Evolutionary conservation across 2,888 invertebrate species (phyloP).

Genomic region (Serrognathus titanus): DNA sequence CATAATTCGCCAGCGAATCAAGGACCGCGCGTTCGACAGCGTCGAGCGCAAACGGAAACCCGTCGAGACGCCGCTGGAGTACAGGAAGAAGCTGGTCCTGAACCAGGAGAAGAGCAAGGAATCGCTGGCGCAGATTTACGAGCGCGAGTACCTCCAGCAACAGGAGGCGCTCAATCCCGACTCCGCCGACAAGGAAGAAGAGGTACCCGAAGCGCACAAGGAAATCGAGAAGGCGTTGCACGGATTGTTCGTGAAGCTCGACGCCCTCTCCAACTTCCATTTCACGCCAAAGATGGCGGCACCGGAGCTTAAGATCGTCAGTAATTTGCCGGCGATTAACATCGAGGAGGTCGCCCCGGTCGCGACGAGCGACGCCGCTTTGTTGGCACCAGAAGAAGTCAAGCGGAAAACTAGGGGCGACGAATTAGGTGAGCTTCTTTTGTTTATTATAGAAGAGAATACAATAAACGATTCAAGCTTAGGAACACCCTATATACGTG

Average conservation of each 20-base stretch:
- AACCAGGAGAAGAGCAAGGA: constrained; percentile 94
- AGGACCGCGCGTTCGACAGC: constrained; percentile 93
- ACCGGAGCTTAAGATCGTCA: constrained; percentile 86
- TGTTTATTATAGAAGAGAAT: neutral
- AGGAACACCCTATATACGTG: neutral
- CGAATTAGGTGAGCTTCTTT: constrained; percentile 42
- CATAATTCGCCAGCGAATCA: constrained; percentile 86
- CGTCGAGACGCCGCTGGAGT: constrained; percentile 75
- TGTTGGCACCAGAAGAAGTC: constrained; percentile 92
- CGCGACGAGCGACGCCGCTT: constrained; percentile 75
- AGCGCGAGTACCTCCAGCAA: constrained; percentile 77
- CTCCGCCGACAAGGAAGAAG: constrained; percentile 53
- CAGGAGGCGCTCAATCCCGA: constrained; percentile 55
- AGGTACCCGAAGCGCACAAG: constrained; percentile 73
- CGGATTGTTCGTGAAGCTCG: constrained; percentile 77
- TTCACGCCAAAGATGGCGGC: constrained; percentile 85
- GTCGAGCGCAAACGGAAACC: constrained; percentile 84
- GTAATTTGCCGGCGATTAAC: constrained; percentile 83
- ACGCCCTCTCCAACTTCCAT: constrained; percentile 91
- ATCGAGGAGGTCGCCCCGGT: constrained; percentile 97
- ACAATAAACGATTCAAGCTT: neutral
- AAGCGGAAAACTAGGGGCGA: constrained; percentile 57
- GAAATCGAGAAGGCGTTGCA: constrained; percentile 74
- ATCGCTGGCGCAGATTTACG: constrained; percentile 91
- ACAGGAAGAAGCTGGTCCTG: constrained; percentile 81